phyloP scores from a whole-genome alignment of 2,797 vertebrate species.

The Dendrocincla tyrannina region DNA sequence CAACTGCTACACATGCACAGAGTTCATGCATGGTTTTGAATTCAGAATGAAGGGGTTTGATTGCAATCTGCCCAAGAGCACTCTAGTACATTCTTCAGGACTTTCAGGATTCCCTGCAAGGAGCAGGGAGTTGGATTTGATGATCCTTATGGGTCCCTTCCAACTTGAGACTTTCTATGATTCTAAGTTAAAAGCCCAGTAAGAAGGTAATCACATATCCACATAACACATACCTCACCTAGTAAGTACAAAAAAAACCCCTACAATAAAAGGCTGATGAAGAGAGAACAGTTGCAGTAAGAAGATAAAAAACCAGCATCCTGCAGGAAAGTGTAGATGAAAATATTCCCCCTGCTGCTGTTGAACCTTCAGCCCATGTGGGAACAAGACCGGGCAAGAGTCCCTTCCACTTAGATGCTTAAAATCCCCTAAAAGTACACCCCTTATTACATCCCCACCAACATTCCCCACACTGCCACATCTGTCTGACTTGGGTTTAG shows the following conservation, averaged over 20 bases:
- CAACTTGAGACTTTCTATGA: not conserved
- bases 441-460: not conserved
- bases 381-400: not conserved
- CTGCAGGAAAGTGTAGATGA: not conserved
- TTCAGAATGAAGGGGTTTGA: not conserved
- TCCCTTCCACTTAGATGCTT: not conserved
- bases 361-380: not conserved
- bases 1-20: not conserved
- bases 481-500: not conserved
- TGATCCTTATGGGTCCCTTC: not conserved
- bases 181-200: not conserved
- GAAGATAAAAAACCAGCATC: not conserved
- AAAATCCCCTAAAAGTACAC: not conserved
- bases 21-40: not conserved
- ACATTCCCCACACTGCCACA: not conserved
- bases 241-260: not conserved
- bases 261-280: not conserved
- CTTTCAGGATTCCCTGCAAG: not conserved
- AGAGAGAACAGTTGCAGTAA: not conserved
- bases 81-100: not conserved
- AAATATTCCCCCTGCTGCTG: not conserved
- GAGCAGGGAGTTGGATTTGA: not conserved
- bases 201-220: not conserved
- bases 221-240: not conserved
- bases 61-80: not conserved